These are phyloP conservation scores for Macrotrachela quadricornifera DNA, from an alignment of 1,140 invertebrate species.

Conservation along the genomic window DNA sequence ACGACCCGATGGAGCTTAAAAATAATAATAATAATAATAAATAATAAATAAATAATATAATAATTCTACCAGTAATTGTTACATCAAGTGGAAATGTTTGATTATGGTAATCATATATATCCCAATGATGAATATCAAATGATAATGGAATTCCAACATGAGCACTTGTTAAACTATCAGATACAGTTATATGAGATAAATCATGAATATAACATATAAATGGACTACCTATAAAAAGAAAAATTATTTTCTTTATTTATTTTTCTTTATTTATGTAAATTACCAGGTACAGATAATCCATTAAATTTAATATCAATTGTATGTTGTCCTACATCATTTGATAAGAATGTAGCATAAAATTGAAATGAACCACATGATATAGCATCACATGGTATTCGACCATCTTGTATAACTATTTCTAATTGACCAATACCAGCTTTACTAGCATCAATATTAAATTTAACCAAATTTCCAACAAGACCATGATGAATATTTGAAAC, in stretches of 20 bases:
- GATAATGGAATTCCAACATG: no score
- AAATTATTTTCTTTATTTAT: neutral
- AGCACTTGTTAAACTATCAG: no score
- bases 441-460: slow-evolving; percentile 55
- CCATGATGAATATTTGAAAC: slow-evolving; percentile 23
- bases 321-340: slow-evolving; percentile 16
- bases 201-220: slow-evolving; percentile 14
- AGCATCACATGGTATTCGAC: slow-evolving; percentile 47
- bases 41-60: no score
- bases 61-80: no score
- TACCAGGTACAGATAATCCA: slow-evolving; percentile 33
- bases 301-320: slow-evolving; percentile 86
- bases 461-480: slow-evolving; percentile 27
- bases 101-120: no score
- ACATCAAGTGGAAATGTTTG: no score
- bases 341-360: slow-evolving; percentile 23
- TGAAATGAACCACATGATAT: slow-evolving; percentile 9
- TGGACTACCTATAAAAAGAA: slow-evolving; percentile 13
- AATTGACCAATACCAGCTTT: slow-evolving; percentile 85
- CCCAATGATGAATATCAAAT: no score
- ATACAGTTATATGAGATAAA: neutral
- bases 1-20: no score
- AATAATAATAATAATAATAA: no score
- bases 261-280: neutral
- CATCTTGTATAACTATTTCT: slow-evolving; percentile 91